Conservation (phyloP, 2,797 vertebrate genomes). For the Rhinella marina region DNA sequence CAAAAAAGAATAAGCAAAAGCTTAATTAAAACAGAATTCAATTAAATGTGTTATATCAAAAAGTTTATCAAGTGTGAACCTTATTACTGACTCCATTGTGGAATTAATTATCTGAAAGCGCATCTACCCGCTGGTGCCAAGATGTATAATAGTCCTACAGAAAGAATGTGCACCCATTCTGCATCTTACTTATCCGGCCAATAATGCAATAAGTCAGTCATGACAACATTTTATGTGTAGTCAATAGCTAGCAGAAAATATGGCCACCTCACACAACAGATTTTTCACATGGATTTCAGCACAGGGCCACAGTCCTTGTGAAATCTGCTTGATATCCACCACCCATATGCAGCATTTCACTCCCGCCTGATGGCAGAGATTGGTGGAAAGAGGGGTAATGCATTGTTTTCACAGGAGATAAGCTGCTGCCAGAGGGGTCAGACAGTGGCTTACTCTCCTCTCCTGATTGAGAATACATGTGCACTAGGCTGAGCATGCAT, state of each 20-base stretch:
- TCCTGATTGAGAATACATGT: no score
- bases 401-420: no score
- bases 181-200: background rate
- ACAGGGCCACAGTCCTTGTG: no score
- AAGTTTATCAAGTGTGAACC: slow-evolving; percentile 32
- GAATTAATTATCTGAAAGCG: slow-evolving; percentile 34
- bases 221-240: background rate
- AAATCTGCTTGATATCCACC: no score
- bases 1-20: slow-evolving; percentile 27
- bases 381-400: no score
- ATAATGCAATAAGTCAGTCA: background rate
- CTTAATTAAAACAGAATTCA: slow-evolving; percentile 38
- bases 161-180: background rate
- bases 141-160: background rate
- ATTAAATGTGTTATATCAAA: slow-evolving; percentile 39
- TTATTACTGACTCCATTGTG: background rate
- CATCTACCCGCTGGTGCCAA: slow-evolving; percentile 1
- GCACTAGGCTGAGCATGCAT: no score
- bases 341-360: no score
- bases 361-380: no score
- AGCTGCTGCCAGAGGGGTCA: no score
- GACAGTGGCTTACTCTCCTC: no score
- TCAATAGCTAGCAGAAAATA: background rate
- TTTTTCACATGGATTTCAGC: no score
- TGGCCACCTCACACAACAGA: background rate